Percentiles rank a stretch among this genome's conserved stretches.
These are phyloP conservation scores for Plecturocebus donacophilus DNA, from an alignment of 2,113 vertebrate species.

Conservation along the genomic window DNA sequence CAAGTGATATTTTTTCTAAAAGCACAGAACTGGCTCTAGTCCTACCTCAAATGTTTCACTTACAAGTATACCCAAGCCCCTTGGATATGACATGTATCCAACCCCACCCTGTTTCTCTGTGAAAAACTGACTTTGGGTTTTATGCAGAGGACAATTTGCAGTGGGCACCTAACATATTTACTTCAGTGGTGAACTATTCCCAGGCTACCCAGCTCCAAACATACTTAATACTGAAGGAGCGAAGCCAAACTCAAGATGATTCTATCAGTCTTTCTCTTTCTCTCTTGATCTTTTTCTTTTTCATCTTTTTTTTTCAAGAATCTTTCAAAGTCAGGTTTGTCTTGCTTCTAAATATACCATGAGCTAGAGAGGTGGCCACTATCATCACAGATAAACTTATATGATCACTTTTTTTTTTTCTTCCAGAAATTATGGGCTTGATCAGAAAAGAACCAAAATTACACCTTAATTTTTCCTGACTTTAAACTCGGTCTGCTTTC, in stretches of 20 bases:
- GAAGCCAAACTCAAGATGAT: not conserved
- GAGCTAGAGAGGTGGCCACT: not conserved
- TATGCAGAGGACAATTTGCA: not conserved
- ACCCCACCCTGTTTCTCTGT: not conserved
- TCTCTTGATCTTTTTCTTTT: not conserved
- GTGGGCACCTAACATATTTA: not conserved
- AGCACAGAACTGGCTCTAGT: not conserved
- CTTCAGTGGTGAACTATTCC: accelerated
- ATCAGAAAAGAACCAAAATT: not conserved
- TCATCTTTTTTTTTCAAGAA: not conserved
- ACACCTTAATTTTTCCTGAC: not conserved
- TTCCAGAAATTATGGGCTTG: not conserved
- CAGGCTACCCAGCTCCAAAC: not conserved
- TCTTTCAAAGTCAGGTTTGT: not conserved
- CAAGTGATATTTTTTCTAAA: not conserved
- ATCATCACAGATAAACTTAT: not conserved
- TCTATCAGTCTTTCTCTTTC: not conserved
- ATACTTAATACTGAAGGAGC: not conserved
- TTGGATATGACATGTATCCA: not conserved
- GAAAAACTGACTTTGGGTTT: not conserved
- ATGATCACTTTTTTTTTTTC: not conserved
- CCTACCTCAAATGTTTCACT: not conserved
- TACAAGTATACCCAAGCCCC: not conserved
- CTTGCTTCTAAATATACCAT: not conserved
- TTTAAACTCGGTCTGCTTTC: constrained; percentile 5